phyloP scores from a whole-genome alignment of 2,888 invertebrate species.

The Leucoma salicis region DNA sequence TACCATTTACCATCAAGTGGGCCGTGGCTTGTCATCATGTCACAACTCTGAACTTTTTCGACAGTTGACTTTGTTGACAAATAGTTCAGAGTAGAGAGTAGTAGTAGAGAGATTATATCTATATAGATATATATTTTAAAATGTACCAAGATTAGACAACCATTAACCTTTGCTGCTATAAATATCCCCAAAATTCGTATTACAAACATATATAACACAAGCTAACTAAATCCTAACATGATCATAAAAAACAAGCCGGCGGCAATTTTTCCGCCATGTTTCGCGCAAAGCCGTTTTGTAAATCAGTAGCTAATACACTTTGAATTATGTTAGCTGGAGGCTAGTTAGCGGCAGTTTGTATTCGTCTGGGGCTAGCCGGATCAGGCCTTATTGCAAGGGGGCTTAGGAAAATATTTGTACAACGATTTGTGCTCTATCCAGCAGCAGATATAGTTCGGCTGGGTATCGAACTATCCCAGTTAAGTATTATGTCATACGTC shows the following conservation, averaged over 20 bases:
- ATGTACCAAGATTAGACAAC: too few relatives aligned
- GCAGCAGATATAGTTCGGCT: conserved; percentile 8
- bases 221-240: conserved; percentile 37
- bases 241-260: conserved; percentile 44
- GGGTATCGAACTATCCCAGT: too few relatives aligned
- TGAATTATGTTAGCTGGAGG: conserved; percentile 56
- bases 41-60: too few relatives aligned
- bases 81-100: too few relatives aligned
- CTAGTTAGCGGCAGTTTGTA: conserved; percentile 65
- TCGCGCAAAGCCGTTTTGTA: conserved; percentile 52
- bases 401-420: conserved; percentile 40
- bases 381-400: conserved; percentile 35
- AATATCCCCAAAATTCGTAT: conserved; percentile 5
- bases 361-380: conserved; percentile 39
- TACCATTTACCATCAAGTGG: too few relatives aligned
- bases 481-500: too few relatives aligned
- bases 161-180: too few relatives aligned
- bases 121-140: too few relatives aligned
- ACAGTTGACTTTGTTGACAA: too few relatives aligned
- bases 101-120: too few relatives aligned
- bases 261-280: conserved; percentile 42
- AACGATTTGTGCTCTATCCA: conserved; percentile 25
- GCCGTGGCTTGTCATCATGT: too few relatives aligned
- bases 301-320: conserved; percentile 63
- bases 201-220: conserved; percentile 16